Percentiles rank a stretch among this genome's conserved stretches.
These are phyloP conservation scores for Hofmannophila pseudospretella DNA, from an alignment of 2,888 invertebrate species.

Conservation along the genomic window DNA sequence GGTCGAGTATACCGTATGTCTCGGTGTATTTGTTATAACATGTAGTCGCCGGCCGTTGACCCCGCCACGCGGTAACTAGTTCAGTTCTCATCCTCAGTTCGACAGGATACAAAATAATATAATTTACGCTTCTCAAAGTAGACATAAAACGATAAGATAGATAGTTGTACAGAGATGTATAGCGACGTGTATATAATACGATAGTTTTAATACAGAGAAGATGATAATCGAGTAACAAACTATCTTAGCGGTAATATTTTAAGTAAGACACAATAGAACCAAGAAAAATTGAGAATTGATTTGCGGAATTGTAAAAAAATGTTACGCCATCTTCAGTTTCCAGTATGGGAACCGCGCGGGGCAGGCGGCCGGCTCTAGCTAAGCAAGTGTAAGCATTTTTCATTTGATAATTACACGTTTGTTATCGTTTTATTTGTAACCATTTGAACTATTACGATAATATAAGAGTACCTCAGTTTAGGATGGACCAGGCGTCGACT, in stretches of 20 bases:
- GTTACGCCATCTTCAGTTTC: conserved; percentile 65
- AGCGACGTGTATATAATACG: conserved; percentile 68
- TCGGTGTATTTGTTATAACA: conserved; percentile 77
- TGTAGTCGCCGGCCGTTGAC: conserved; percentile 64
- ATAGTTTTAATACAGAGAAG: conserved; percentile 73
- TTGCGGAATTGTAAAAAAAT: conserved; percentile 63
- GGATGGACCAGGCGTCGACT: conserved; percentile 77
- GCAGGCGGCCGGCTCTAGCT: conserved; percentile 66
- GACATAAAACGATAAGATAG: conserved; percentile 66
- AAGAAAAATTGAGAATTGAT: conserved; percentile 57
- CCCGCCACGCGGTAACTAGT: conserved; percentile 51
- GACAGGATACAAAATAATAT: conserved; percentile 43
- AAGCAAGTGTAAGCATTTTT: conserved; percentile 75
- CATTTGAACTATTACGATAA: conserved; percentile 72
- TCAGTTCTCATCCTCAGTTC: conserved; percentile 68
- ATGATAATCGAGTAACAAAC: conserved; percentile 49
- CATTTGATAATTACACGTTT: conserved; percentile 71
- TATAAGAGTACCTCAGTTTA: conserved; percentile 75
- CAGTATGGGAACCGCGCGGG: conserved; percentile 49
- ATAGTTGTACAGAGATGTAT: conserved; percentile 71
- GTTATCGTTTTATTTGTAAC: conserved; percentile 76
- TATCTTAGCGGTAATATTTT: conserved; percentile 72
- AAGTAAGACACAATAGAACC: conserved; percentile 67
- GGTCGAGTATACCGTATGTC: conserved; percentile 40
- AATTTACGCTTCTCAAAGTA: conserved; percentile 60